These are phyloP conservation scores for Epizoanthus ramosus DNA, from an alignment of 92 coral and sea anemone species.

Conservation along the genomic window DNA sequence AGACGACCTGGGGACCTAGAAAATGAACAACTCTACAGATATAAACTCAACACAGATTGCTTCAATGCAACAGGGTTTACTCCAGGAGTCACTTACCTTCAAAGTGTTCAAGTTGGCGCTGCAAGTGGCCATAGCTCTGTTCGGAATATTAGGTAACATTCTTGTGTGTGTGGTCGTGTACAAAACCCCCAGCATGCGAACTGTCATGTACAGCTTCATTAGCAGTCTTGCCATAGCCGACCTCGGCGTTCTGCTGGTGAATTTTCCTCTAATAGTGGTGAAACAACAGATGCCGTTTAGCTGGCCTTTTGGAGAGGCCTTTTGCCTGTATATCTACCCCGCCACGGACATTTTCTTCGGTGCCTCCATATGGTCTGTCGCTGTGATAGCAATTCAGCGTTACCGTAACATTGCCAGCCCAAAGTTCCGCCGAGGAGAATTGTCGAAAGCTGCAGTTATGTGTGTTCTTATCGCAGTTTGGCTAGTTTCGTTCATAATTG, in stretches of 20 bases:
- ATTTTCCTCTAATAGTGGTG: slow-evolving; percentile 49
- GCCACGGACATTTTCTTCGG: slow-evolving; percentile 73
- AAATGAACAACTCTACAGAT: no score
- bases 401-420: slow-evolving; percentile 65
- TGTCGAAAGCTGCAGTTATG: slow-evolving; percentile 35
- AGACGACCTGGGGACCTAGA: no score
- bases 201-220: slow-evolving; percentile 63
- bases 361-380: slow-evolving; percentile 80
- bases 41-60: no score
- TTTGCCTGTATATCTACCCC: slow-evolving; percentile 64
- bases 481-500: slow-evolving; percentile 64
- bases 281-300: slow-evolving; percentile 28
- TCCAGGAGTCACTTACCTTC: slow-evolving; percentile 44
- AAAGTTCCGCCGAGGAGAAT: slow-evolving; percentile 30
- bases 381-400: slow-evolving; percentile 71
- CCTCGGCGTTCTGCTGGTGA: slow-evolving; percentile 58
- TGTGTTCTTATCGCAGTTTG: slow-evolving; percentile 51
- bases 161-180: slow-evolving; percentile 69
- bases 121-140: slow-evolving; percentile 54
- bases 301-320: slow-evolving; percentile 50
- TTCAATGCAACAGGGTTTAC: neutral
- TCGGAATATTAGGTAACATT: slow-evolving; percentile 68
- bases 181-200: slow-evolving; percentile 57
- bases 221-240: slow-evolving; percentile 74
- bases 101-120: slow-evolving; percentile 53